Evolutionary conservation across 1,140 invertebrate species (phyloP).

Genomic region (Bombus pyrosoma): DNA sequence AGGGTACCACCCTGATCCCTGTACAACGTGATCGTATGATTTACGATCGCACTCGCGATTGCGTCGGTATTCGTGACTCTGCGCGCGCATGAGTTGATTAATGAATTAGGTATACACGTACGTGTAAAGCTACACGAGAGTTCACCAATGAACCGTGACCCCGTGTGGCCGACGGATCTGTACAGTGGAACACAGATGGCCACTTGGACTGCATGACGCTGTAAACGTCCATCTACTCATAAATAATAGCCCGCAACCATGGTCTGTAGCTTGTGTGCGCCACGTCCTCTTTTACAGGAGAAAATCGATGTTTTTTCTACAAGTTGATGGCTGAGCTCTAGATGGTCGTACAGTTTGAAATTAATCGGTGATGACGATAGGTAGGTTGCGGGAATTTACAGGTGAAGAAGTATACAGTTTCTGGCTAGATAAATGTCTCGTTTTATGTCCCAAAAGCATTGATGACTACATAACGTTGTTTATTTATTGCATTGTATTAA

Average conservation of each 20-base stretch:
- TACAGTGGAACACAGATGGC: slow-evolving; percentile 1
- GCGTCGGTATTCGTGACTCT: slow-evolving; percentile 17
- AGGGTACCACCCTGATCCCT: not conserved
- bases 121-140: not conserved
- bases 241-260: slow-evolving; percentile 15
- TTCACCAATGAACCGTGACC: slow-evolving; percentile 34
- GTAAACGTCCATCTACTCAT: slow-evolving; percentile 29
- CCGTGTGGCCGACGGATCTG: too few species aligned
- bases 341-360: not conserved
- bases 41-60: slow-evolving; percentile 32
- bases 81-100: slow-evolving; percentile 26
- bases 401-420: too few species aligned
- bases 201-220: slow-evolving; percentile 30
- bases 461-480: too few species aligned
- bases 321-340: not conserved
- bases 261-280: not conserved
- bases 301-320: not conserved
- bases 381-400: too few species aligned
- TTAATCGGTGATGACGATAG: too few species aligned
- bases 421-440: too few species aligned
- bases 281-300: not conserved
- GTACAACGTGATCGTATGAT: slow-evolving; percentile 39
- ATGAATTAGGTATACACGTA: slow-evolving; percentile 22
- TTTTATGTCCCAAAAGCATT: too few species aligned
- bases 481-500: too few species aligned